Evolutionary conservation across 2,797 vertebrate genomes (phyloP).

Genomic region (Artibeus jamaicensis): DNA sequence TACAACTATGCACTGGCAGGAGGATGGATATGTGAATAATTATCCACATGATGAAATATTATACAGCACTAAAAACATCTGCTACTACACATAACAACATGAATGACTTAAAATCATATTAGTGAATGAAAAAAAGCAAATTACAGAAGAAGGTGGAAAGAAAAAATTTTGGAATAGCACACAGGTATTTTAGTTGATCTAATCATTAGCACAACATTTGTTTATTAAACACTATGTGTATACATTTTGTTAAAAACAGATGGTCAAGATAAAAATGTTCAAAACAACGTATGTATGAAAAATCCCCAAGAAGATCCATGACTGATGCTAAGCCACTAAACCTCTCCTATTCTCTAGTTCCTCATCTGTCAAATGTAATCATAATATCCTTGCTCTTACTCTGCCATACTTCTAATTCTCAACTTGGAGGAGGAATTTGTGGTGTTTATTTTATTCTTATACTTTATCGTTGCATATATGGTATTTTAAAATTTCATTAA

Average conservation of each 20-base stretch:
- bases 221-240: neutral
- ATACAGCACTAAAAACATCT: neutral
- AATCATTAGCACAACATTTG: neutral
- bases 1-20: neutral
- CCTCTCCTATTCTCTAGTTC: neutral
- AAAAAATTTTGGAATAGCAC: neutral
- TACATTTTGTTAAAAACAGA: neutral
- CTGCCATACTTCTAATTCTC: neutral
- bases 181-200: neutral
- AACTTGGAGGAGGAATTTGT: neutral
- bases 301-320: neutral
- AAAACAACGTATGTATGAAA: neutral
- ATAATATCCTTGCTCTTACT: neutral
- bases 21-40: neutral
- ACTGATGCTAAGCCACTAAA: neutral
- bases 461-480: neutral
- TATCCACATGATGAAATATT: neutral
- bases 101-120: neutral
- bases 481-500: neutral
- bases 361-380: neutral
- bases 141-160: neutral
- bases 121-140: neutral
- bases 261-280: neutral
- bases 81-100: neutral
- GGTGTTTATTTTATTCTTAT: neutral